Evolutionary conservation across 2,797 vertebrate species (phyloP), one percentile per base, ranked within the genome.

Genomic region (Smutsia temminckii): DNA sequence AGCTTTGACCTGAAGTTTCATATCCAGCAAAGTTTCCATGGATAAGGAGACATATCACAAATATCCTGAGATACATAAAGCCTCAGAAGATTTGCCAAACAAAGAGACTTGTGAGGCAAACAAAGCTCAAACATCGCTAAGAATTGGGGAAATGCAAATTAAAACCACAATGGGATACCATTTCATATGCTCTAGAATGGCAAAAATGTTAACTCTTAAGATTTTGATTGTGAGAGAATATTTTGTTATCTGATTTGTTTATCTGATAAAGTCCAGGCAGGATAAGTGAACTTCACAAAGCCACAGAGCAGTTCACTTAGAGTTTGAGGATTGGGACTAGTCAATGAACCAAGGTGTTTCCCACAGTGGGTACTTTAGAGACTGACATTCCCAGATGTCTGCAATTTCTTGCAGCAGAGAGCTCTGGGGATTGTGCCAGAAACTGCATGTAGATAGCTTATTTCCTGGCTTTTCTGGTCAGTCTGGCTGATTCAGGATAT

Each of bases 171-270:
- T 77, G 29, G 34, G 29, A 21, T 75, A 55, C 14, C 25, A 49
- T 51, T 78, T 66, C 9, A 32, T n/a, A 68, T 3, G 25, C 61
- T 21, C 25, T 42, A 61, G 29, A 46, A 74, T 66, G 59, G 66
- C 32, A 85, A 79, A 78, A 83, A 46, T 57, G 37, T 78, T 75
- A 89, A 61, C 23, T 14, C 5, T 40, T 61, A 53, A 95, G 32
- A 90, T 74, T 86, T 90, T 14, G 66, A 68, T 9, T 61, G 13
- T 71, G 53, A 86, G 34, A 93, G 61, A 93, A 37, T 16, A 21
- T 91, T 78, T 63, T 79, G 72, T 85, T 93, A 81, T 68, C 75
- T 95, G 29, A 75, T 6, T 63, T 81, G 81, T 51, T 74, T 93
- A 61, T 40, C 32, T 53, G 18, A 42, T 8, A 61, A 85, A 89